Evolutionary conservation across 2,888 invertebrate species (phyloP).

Genomic region (Cremastinae sp.): DNA sequence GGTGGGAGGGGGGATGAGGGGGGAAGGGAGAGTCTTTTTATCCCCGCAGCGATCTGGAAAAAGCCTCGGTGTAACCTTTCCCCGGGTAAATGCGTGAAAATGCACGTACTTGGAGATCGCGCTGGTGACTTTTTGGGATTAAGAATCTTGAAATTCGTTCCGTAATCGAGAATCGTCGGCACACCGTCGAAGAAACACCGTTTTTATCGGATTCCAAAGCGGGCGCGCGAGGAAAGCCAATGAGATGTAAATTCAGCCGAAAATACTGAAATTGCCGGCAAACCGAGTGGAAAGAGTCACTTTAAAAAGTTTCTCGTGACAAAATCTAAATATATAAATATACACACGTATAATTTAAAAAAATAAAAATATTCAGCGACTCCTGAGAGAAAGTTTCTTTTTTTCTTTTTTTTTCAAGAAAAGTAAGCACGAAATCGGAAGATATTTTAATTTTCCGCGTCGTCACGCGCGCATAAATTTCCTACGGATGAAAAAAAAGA

Average conservation of each 20-base stretch:
- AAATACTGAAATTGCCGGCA: slow-evolving; percentile 3
- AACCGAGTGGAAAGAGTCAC: background rate
- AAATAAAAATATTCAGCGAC: too few species aligned
- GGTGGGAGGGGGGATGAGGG: too few species aligned
- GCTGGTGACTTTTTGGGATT: slow-evolving; percentile 46
- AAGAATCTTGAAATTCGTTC: slow-evolving; percentile 50
- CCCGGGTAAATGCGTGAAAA: too few species aligned
- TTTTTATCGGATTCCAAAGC: background rate
- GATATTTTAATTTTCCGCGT: background rate
- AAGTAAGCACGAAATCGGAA: background rate
- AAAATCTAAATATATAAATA: too few species aligned
- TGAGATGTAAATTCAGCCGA: slow-evolving; percentile 65
- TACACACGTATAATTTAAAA: too few species aligned
- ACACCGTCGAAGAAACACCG: slow-evolving; percentile 20
- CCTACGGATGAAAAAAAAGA: slow-evolving; percentile 13
- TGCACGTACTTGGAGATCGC: slow-evolving; percentile 7
- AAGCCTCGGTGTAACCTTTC: slow-evolving; percentile 20
- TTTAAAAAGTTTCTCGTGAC: too few species aligned
- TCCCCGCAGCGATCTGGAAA: slow-evolving; percentile 1
- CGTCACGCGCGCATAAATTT: too few species aligned
- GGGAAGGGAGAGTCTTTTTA: slow-evolving; percentile 9
- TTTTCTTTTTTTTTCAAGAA: too few species aligned
- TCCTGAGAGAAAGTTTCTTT: too few species aligned
- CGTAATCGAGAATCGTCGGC: slow-evolving; percentile 49
- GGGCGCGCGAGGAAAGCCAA: slow-evolving; percentile 52